Evolutionary conservation across 2,113 vertebrate species (phyloP).

Genomic region (Tautogolabrus adspersus): DNA sequence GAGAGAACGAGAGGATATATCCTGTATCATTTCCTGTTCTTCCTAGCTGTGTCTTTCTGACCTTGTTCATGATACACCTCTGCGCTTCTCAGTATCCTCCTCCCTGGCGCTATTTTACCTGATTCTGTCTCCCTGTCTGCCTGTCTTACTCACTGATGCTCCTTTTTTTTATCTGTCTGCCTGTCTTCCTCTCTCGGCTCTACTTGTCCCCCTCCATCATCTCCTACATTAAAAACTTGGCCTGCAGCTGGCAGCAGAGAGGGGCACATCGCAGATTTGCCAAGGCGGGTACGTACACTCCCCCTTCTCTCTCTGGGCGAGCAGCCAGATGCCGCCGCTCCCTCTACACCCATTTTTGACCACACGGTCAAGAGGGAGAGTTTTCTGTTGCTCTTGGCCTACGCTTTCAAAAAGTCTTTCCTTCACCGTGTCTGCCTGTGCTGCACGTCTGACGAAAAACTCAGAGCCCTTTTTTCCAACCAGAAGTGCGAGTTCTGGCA

Average conservation of each 20-base stretch:
- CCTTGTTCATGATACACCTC: conserved; percentile 78
- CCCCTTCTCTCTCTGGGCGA: conserved; percentile 53
- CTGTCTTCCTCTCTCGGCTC: conserved; percentile 5
- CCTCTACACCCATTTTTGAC: conserved; percentile 75
- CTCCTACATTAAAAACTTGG: conserved; percentile 3
- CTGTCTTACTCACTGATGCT: conserved; percentile 37
- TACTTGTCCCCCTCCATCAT: conserved; percentile 37
- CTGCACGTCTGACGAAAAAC: conserved; percentile 72
- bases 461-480: conserved; percentile 74
- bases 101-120: conserved; percentile 46
- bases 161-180: conserved; percentile 22
- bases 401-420: conserved; percentile 72
- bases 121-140: conserved; percentile 46
- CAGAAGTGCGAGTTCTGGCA: conserved; percentile 80
- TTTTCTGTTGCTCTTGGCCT: conserved; percentile 81
- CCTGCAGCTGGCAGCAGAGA: conserved; percentile 51
- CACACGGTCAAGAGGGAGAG: conserved; percentile 71
- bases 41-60: conserved; percentile 73
- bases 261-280: conserved; percentile 20
- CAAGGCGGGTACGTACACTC: conserved; percentile 24
- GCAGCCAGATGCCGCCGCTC: conserved; percentile 70
- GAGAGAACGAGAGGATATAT: conserved; percentile 69
- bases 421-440: conserved; percentile 71
- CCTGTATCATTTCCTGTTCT: conserved; percentile 83
- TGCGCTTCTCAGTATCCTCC: conserved; percentile 68